A percentile compares a stretch with the other conserved stretches of the same genome.
These are phyloP conservation scores for Cacajao melanocephalus DNA, from an alignment of 2,797 vertebrate species.

Conservation along the genomic window DNA sequence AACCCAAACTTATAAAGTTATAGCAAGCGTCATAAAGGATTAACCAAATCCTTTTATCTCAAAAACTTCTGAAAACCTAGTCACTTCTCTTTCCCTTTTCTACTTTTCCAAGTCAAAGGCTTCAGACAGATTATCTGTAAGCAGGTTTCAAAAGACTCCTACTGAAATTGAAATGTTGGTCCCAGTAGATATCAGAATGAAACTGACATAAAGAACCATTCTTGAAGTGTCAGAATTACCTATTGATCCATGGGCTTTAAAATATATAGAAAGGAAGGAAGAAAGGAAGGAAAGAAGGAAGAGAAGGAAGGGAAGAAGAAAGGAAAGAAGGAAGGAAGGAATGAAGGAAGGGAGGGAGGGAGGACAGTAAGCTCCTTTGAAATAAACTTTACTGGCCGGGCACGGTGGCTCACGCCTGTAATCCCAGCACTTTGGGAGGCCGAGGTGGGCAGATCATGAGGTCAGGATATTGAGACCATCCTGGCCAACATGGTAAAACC, in stretches of 20 bases:
- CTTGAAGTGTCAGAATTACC: constrained; percentile 31
- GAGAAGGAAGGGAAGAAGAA: rapidly evolving
- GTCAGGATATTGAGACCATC: too few species aligned
- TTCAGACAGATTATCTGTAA: constrained; percentile 72
- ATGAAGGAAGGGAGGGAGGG: background rate
- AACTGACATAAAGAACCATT: background rate
- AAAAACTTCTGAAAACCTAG: constrained; percentile 63
- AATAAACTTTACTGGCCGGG: too few species aligned
- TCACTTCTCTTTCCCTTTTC: constrained; percentile 59
- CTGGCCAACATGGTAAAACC: too few species aligned
- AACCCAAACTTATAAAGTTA: constrained; percentile 51
- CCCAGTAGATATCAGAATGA: constrained; percentile 56
- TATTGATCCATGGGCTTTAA: constrained; percentile 44
- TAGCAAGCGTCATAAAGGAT: constrained; percentile 58
- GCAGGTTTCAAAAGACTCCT: constrained; percentile 60
- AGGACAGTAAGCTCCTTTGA: too few species aligned
- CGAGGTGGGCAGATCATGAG: too few species aligned
- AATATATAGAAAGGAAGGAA: background rate
- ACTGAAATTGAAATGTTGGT: constrained; percentile 71
- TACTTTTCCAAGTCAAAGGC: constrained; percentile 69
- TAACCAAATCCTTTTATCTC: constrained; percentile 69
- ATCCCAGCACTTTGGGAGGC: too few species aligned
- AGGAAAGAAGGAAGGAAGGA: too few species aligned
- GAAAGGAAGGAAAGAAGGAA: background rate
- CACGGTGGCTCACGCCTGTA: too few species aligned